Evolutionary conservation across 1,140 invertebrate genomes (phyloP).

Genomic region (Anastrepha obliqua): DNA sequence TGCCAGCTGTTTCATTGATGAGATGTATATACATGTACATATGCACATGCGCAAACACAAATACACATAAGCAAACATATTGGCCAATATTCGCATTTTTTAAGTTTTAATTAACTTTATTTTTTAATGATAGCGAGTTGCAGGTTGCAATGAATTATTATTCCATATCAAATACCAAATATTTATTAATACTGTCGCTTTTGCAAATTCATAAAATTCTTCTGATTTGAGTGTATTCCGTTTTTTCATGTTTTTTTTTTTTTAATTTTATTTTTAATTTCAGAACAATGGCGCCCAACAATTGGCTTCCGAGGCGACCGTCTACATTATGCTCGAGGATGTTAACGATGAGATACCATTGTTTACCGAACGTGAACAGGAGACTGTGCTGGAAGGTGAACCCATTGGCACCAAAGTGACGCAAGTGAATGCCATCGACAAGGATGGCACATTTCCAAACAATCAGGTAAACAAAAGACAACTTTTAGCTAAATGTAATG

Average conservation of each 20-base stretch:
- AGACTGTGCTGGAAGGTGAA: slow-evolving; percentile 95
- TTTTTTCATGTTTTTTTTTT: not conserved
- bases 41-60: too few relatives aligned
- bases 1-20: not conserved
- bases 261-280: too few relatives aligned
- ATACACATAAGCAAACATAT: too few relatives aligned
- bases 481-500: not conserved
- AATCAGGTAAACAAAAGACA: slow-evolving; percentile 83
- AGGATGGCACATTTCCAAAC: slow-evolving; percentile 95
- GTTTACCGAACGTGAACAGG: slow-evolving; percentile 95
- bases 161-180: slow-evolving; percentile 11
- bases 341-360: slow-evolving; percentile 97
- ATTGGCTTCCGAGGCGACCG: slow-evolving; percentile 93
- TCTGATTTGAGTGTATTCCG: too few relatives aligned
- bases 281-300: slow-evolving; percentile 97
- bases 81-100: not conserved
- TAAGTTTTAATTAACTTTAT: slow-evolving; percentile 47
- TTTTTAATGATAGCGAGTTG: slow-evolving; percentile 3
- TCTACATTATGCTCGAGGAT: slow-evolving; percentile 94
- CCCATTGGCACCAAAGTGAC: slow-evolving; percentile 95
- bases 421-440: slow-evolving; percentile 96
- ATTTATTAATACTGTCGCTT: slow-evolving; percentile 32
- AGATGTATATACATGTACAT: not conserved
- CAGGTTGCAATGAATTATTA: slow-evolving; percentile 38
- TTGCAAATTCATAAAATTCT: slow-evolving; percentile 1